A percentile compares a stretch with the other conserved stretches of the same genome.
These are phyloP conservation scores for Drosophila elegans DNA, from an alignment of 1,140 invertebrate genomes.

Conservation along the genomic window DNA sequence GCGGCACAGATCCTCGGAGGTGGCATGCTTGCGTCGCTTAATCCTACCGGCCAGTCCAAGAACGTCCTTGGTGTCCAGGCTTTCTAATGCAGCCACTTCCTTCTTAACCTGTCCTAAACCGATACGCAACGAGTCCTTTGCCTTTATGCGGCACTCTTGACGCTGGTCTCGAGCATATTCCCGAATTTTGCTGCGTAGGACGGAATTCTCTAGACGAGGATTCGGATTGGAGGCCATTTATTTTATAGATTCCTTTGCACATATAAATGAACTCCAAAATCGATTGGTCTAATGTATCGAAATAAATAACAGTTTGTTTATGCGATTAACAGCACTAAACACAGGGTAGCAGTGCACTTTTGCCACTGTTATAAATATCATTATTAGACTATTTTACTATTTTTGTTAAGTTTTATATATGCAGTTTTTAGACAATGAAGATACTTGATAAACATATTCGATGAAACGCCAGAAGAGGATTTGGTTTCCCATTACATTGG, in stretches of 20 bases:
- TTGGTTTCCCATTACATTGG: no score
- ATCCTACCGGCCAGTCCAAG: constrained; percentile 64
- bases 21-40: constrained; percentile 78
- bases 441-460: no score
- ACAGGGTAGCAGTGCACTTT: background rate
- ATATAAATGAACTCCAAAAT: background rate
- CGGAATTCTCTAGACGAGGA: background rate
- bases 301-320: background rate
- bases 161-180: constrained; percentile 58
- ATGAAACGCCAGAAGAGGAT: no score
- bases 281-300: background rate
- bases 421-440: background rate
- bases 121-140: constrained; percentile 68
- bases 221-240: background rate
- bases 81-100: constrained; percentile 62
- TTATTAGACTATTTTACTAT: background rate
- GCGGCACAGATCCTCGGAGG: constrained; percentile 67
- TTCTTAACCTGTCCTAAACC: constrained; percentile 71
- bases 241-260: background rate
- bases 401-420: background rate
- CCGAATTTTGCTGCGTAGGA: constrained; percentile 60
- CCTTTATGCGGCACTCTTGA: constrained; percentile 41
- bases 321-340: background rate
- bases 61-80: constrained; percentile 69
- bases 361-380: background rate